Evolutionary conservation across 2,888 invertebrate genomes (phyloP).

Genomic region (Synanthedon andrenaeformis): DNA sequence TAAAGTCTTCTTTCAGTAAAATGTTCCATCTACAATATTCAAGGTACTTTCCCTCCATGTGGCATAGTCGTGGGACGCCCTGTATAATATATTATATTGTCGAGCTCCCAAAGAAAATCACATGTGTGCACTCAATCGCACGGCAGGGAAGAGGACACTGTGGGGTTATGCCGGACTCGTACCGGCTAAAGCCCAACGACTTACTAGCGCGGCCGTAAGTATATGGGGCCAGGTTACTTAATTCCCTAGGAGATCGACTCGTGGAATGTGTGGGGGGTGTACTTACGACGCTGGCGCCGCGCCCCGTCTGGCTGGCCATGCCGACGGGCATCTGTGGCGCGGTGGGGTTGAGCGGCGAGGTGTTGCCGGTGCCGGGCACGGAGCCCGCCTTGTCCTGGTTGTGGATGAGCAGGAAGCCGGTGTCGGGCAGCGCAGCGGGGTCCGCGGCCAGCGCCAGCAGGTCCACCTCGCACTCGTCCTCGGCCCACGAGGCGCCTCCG

Average conservation of each 20-base stretch:
- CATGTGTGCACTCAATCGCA: too few relatives aligned
- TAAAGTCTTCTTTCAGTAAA: too few relatives aligned
- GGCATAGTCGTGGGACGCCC: too few relatives aligned
- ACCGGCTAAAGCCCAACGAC: too few relatives aligned
- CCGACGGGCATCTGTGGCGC: slow-evolving; percentile 77
- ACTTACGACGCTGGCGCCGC: slow-evolving; percentile 89
- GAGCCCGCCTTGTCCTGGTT: slow-evolving; percentile 68
- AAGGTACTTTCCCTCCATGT: too few relatives aligned
- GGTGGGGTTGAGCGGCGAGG: slow-evolving; percentile 70
- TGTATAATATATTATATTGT: too few relatives aligned
- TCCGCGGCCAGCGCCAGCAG: slow-evolving; percentile 85
- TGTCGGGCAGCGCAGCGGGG: slow-evolving; percentile 79
- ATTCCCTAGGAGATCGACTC: not conserved
- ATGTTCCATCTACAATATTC: too few relatives aligned
- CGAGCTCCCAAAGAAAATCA: too few relatives aligned
- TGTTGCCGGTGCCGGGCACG: slow-evolving; percentile 58
- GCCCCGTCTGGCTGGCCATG: slow-evolving; percentile 83
- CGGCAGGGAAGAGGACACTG: too few relatives aligned
- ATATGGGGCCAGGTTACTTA: not conserved
- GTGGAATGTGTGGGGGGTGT: not conserved
- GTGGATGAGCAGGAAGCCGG: slow-evolving; percentile 93
- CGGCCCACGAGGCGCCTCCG: slow-evolving; percentile 93
- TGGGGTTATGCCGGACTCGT: too few relatives aligned
- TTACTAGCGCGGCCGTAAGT: not conserved
- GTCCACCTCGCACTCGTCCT: slow-evolving; percentile 98